Evolutionary conservation across 2,888 invertebrate genomes (phyloP), one percentile per base, ranked within the genome.

Genomic region (Cryptocephalus primarius): DNA sequence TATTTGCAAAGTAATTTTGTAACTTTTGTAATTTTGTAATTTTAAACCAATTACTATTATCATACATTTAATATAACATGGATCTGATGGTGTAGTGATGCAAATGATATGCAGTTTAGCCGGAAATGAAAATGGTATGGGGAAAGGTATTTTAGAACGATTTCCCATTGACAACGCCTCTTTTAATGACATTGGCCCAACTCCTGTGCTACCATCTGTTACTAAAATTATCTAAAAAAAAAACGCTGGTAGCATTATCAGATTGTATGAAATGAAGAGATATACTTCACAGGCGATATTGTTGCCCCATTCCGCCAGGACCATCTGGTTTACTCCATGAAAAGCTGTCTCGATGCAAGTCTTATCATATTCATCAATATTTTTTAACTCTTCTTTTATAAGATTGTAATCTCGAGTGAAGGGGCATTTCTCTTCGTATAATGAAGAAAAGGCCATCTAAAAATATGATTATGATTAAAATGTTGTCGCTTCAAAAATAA

Each of bases 361-460:
- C 67, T 89, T 89, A 64, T 94, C 94, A 60, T 83, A 85, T 59
- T 88, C 85, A 51, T 90, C 88, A 8, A 92, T 72, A 49, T 79
- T 81, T 50, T 80, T 79, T 1, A 94, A 69, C 55, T 87, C 86
- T 12, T 77, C 74, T 56, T 86, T 82, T 50, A 95, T 83, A 33
- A 74, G 72, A 50, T 87, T 89, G 68, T 87, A 88, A 60, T 95
- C 94, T 47, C 94, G 75, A 0, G 94, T 94, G 62, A 95, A 96
- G 12, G 86, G 81, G 36, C 86, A 85, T 33, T 86, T 78, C 44
- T 89, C 79, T 73, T 70, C 69, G 50, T 66, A 70, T 12, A 67
- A 53, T 1, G 70, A 71, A 11, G 71, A 71, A 62, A 70, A 71
- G 39, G 67, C 65, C 57, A 70, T 65, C 71, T 71, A 52, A 43